phyloP scores from a whole-genome alignment of 2,888 invertebrate species.

The Xestia sexstrigata region DNA sequence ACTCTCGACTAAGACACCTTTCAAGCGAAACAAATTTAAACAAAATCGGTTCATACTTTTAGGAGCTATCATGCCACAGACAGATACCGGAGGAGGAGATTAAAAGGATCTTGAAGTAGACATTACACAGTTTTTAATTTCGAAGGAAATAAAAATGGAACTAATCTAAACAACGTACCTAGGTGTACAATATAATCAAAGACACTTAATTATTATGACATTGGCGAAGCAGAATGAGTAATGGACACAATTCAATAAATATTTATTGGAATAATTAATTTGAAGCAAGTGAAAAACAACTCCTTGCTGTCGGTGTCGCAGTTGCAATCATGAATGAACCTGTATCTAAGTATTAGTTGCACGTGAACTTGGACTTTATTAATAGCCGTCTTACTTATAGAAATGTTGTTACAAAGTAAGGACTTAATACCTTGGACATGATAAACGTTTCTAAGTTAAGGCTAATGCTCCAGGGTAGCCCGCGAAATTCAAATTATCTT shows the following conservation, averaged over 20 bases:
- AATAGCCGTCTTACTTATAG: constrained; percentile 47
- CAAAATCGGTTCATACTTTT: too few species aligned
- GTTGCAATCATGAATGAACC: constrained; percentile 64
- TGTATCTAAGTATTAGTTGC: constrained; percentile 49
- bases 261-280: constrained; percentile 68
- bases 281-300: constrained; percentile 47
- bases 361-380: constrained; percentile 69
- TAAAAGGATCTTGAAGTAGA: background rate
- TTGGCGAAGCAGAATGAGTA: constrained; percentile 57
- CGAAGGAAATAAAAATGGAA: constrained; percentile 5
- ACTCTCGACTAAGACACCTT: too few species aligned
- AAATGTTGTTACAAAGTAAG: constrained; percentile 39
- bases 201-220: constrained; percentile 58
- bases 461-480: too few species aligned
- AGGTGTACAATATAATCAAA: background rate
- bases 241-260: constrained; percentile 59
- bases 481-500: too few species aligned
- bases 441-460: constrained; percentile 15
- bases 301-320: constrained; percentile 52
- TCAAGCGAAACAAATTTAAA: too few species aligned
- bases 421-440: constrained; percentile 14
- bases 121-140: background rate
- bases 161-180: constrained; percentile 10
- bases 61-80: too few species aligned
- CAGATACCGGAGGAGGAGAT: background rate